These are phyloP conservation scores for Odontamblyopus lacepedii DNA, from an alignment of 2,797 vertebrate genomes.

Conservation along the genomic window DNA sequence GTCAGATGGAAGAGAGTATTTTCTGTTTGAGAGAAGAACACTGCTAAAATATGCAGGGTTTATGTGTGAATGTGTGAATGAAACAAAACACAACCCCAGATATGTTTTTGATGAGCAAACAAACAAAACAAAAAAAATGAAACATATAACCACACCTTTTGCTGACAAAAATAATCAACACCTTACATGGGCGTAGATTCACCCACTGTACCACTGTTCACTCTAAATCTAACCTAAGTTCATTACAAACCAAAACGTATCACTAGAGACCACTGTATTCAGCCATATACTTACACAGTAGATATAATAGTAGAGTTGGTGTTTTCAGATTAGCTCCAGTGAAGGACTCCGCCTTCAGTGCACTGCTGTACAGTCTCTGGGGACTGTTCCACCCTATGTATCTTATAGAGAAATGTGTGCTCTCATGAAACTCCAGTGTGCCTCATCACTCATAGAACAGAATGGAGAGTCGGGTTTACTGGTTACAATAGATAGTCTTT, in stretches of 20 bases:
- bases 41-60: no score
- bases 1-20: no score
- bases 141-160: no score
- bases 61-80: no score
- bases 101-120: no score
- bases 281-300: no score
- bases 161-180: no score
- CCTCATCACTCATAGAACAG: slow-evolving; percentile 5
- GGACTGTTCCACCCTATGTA: background rate
- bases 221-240: background rate
- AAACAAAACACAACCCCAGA: no score
- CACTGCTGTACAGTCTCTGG: background rate
- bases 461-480: slow-evolving; percentile 2
- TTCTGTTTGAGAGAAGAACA: no score
- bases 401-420: slow-evolving; percentile 6
- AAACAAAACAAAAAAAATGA: no score
- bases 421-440: slow-evolving; percentile 3
- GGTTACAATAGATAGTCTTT: background rate
- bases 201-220: no score
- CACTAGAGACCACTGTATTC: background rate
- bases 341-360: slow-evolving; percentile 4
- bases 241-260: background rate
- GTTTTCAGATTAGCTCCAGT: background rate
- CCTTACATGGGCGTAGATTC: no score
- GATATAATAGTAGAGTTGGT: background rate